Percentiles rank a stretch among this genome's conserved stretches.
phyloP scores from a whole-genome alignment of 1,140 invertebrate genomes.

The Eriocheir sinensis region DNA sequence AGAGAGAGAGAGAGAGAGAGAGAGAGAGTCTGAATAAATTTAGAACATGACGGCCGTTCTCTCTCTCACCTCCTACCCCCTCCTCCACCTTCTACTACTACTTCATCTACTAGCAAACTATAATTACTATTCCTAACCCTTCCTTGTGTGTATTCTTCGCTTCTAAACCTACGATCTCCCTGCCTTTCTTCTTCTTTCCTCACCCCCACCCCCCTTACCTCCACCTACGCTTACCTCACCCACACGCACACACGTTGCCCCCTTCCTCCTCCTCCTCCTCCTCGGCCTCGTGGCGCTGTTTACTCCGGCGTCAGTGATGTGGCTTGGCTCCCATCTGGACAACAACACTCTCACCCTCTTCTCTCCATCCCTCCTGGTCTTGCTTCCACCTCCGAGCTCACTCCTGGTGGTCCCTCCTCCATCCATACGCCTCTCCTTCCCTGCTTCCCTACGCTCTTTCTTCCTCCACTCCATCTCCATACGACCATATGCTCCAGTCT shows the following conservation, averaged over 20 bases:
- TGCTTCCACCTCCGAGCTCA: too few species aligned
- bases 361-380: conserved; percentile 7
- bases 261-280: not conserved
- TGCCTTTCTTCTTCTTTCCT: conserved; percentile 1
- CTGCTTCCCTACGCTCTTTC: too few species aligned
- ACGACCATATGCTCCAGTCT: not conserved
- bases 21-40: not conserved
- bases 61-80: not conserved
- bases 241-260: not conserved
- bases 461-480: not conserved
- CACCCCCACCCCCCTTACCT: not conserved
- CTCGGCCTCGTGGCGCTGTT: conserved; percentile 29
- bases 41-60: not conserved
- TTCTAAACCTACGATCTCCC: not conserved
- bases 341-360: conserved; percentile 6
- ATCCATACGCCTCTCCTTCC: too few species aligned
- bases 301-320: conserved; percentile 32
- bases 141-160: too few species aligned
- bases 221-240: not conserved
- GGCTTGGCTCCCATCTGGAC: conserved; percentile 30
- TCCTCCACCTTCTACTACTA: not conserved
- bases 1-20: not conserved
- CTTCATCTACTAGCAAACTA: not conserved
- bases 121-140: not conserved
- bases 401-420: too few species aligned